phyloP scores from a whole-genome alignment of 2,888 invertebrate genomes.

The Drosophila vallismaia region DNA sequence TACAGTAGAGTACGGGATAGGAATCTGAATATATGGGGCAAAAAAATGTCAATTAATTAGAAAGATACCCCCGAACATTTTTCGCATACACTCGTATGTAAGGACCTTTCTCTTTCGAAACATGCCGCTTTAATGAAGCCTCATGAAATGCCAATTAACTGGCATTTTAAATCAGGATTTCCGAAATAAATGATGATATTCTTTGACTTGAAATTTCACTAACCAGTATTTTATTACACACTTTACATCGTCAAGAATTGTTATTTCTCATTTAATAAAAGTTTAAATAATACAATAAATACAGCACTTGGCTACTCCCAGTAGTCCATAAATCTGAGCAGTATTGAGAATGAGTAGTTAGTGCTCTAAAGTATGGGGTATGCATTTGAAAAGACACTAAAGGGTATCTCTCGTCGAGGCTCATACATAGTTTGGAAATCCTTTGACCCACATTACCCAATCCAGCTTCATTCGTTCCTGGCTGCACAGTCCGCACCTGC shows the following conservation, averaged over 20 bases:
- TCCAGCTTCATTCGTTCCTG: background rate
- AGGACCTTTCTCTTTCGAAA: background rate
- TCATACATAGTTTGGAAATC: background rate
- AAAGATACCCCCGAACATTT: slow-evolving; percentile 5
- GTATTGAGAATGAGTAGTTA: too few species aligned
- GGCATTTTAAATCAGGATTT: background rate
- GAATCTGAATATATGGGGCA: slow-evolving; percentile 19
- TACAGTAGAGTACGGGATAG: slow-evolving; percentile 17
- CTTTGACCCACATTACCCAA: background rate
- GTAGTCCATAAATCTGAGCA: too few species aligned
- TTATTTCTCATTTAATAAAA: background rate
- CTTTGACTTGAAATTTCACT: background rate
- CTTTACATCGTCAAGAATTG: background rate
- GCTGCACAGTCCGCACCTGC: background rate
- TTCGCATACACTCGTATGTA: background rate
- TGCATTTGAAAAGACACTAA: background rate
- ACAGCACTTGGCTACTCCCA: too few species aligned
- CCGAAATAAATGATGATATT: background rate
- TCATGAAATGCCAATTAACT: background rate
- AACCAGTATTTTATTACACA: background rate
- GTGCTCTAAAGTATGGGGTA: too few species aligned
- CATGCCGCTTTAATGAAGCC: background rate
- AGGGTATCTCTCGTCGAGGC: background rate
- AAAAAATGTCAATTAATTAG: slow-evolving; percentile 67
- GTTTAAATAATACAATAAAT: too few species aligned